Conservation (phyloP, 2,113 vertebrate genomes). For the Pimephales promelas region DNA sequence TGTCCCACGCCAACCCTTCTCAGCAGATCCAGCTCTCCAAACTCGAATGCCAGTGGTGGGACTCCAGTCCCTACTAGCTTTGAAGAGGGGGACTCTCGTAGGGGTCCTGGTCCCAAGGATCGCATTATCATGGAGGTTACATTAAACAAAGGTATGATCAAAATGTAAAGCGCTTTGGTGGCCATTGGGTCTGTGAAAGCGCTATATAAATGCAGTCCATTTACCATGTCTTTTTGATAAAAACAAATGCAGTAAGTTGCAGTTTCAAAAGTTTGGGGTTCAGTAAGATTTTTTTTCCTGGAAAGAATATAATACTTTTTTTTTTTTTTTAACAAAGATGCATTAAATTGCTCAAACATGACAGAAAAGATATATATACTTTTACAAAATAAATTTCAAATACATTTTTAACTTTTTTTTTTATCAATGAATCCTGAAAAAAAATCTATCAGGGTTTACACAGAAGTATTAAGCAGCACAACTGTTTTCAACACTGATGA, state of each 20-base stretch:
- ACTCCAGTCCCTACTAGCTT: slow-evolving; percentile 49
- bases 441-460: too few species aligned
- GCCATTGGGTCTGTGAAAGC: too few species aligned
- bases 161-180: too few species aligned
- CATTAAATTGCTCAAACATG: not conserved
- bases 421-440: too few species aligned
- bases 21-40: slow-evolving; percentile 90
- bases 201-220: too few species aligned
- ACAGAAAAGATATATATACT: too few species aligned
- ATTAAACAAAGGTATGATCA: slow-evolving; percentile 86
- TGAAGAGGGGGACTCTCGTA: slow-evolving; percentile 80
- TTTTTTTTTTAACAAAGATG: not conserved
- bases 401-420: too few species aligned
- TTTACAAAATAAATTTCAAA: too few species aligned
- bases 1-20: slow-evolving; percentile 86
- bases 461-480: too few species aligned
- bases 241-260: not conserved
- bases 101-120: slow-evolving; percentile 89
- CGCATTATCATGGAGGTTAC: slow-evolving; percentile 95
- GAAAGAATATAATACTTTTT: too few species aligned
- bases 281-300: not conserved
- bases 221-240: not conserved
- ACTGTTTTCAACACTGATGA: too few species aligned
- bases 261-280: not conserved
- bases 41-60: slow-evolving; percentile 76